These are phyloP conservation scores for Rhea pennata DNA, from an alignment of 2,113 vertebrate genomes.

Conservation along the genomic window DNA sequence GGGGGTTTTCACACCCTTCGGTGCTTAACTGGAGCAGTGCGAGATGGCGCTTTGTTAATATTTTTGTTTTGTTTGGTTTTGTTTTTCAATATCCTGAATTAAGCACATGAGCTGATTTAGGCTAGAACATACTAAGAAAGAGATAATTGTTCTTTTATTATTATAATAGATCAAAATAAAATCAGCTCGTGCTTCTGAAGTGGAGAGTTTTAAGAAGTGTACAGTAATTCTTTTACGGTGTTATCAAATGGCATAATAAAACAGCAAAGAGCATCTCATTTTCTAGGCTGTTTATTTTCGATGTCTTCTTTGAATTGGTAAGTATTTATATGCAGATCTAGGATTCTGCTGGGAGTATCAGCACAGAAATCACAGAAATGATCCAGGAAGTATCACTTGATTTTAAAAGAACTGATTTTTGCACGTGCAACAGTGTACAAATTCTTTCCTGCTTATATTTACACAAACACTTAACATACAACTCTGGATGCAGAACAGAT, in stretches of 20 bases:
- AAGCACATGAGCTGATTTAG: not conserved
- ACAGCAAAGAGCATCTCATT: constrained; percentile 52
- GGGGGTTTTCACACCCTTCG: not conserved
- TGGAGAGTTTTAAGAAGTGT: not conserved
- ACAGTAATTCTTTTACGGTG: constrained; percentile 50
- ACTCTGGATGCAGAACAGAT: not conserved
- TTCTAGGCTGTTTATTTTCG: constrained; percentile 53
- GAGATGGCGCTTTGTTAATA: not conserved
- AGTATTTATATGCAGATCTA: constrained; percentile 47
- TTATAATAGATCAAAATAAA: constrained; percentile 51
- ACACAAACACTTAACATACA: not conserved
- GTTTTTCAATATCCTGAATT: not conserved
- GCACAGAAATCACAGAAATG: not conserved
- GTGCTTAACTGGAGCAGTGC: not conserved
- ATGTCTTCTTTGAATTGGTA: constrained; percentile 40
- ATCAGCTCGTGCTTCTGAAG: constrained; percentile 30
- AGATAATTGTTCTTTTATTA: constrained; percentile 46
- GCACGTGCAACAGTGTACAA: not conserved
- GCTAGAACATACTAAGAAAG: not conserved
- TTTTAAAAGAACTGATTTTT: not conserved
- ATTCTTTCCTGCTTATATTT: not conserved
- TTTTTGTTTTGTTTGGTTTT: not conserved
- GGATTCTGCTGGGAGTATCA: constrained; percentile 37
- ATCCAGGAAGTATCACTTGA: not conserved
- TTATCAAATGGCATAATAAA: constrained; percentile 61